Conservation (phyloP, 2,888 invertebrate genomes). For the Protodeltote pygarga region DNA sequence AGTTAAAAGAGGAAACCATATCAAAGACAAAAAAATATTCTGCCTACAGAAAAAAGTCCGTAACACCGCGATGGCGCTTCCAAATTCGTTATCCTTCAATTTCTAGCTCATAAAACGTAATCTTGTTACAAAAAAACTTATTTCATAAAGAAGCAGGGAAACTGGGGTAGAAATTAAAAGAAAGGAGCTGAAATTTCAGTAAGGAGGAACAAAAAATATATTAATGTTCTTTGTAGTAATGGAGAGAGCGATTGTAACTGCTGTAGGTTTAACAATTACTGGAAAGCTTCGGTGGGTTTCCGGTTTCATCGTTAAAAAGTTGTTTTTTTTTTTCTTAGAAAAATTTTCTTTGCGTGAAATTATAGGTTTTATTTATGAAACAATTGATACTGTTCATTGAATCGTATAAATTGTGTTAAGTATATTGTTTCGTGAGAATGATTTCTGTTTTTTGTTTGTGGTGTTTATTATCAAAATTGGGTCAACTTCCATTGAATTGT, state of each 20-base stretch:
- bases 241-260: conserved; percentile 66
- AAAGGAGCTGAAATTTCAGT: conserved; percentile 58
- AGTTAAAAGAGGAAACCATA: conserved; percentile 57
- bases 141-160: conserved; percentile 76
- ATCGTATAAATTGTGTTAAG: conserved; percentile 1
- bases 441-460: neutral
- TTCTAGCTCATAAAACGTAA: conserved; percentile 81
- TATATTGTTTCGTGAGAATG: neutral
- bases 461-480: conserved; percentile 3
- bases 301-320: conserved; percentile 45
- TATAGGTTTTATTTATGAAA: conserved; percentile 24
- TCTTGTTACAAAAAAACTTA: conserved; percentile 83
- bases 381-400: conserved; percentile 20
- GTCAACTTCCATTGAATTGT: conserved; percentile 1
- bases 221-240: conserved; percentile 75
- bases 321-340: conserved; percentile 33
- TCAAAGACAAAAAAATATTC: conserved; percentile 49
- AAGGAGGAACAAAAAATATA: conserved; percentile 55
- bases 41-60: conserved; percentile 35
- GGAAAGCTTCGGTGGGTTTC: conserved; percentile 30
- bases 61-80: conserved; percentile 55
- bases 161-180: conserved; percentile 73
- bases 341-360: conserved; percentile 18
- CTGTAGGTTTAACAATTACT: conserved; percentile 71
- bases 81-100: conserved; percentile 82